These are phyloP conservation scores for Pseudois nayaur DNA, from an alignment of 2,113 vertebrate genomes.

Conservation along the genomic window DNA sequence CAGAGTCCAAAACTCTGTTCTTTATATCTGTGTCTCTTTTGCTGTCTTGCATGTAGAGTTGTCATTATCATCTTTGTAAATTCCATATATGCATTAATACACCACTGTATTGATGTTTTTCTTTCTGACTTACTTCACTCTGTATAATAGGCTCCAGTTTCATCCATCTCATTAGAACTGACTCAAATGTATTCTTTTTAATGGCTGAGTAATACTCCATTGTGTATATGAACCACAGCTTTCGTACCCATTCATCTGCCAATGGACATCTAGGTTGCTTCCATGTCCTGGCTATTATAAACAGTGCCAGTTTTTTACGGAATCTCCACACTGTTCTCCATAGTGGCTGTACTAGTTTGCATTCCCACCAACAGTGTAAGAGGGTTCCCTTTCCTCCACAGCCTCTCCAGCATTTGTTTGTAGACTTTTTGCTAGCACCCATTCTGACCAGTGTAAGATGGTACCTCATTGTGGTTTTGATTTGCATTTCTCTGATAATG, in stretches of 20 bases:
- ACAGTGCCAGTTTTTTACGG: not conserved
- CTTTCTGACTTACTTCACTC: not conserved
- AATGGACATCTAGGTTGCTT: not conserved
- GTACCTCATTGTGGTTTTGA: not conserved
- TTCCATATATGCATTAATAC: not conserved
- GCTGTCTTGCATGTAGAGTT: not conserved
- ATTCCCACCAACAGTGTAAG: not conserved
- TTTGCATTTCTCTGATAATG: not conserved
- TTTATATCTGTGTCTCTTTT: not conserved
- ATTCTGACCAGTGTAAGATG: not conserved
- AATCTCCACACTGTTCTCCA: not conserved
- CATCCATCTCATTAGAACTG: not conserved
- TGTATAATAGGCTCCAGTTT: not conserved
- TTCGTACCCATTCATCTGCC: not conserved
- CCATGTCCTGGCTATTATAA: not conserved
- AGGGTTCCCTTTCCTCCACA: not conserved
- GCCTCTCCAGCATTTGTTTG: not conserved
- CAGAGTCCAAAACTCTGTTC: not conserved
- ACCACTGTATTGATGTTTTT: not conserved
- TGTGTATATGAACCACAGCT: not conserved
- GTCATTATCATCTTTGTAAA: not conserved
- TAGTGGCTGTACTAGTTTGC: not conserved
- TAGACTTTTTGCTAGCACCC: not conserved
- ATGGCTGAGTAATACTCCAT: not conserved
- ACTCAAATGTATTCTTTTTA: not conserved